These are phyloP conservation scores for Phalacrocorax aristotelis DNA, from an alignment of 2,113 vertebrate genomes.

Conservation along the genomic window DNA sequence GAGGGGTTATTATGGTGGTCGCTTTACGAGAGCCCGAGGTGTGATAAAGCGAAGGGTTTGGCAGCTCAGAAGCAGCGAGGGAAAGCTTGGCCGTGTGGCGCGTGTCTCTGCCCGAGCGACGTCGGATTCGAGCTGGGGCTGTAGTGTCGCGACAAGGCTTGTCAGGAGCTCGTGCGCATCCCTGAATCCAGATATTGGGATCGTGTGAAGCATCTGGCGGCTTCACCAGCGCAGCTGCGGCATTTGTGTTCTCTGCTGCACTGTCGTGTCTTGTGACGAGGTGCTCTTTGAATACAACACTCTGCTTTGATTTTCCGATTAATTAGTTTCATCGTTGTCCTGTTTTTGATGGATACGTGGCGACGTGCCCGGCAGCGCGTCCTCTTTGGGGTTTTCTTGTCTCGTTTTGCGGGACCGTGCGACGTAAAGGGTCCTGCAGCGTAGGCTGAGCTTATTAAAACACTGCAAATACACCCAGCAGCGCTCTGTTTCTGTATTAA, in stretches of 20 bases:
- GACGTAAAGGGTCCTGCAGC: rapidly evolving
- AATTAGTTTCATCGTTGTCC: rapidly evolving
- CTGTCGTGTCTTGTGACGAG: not conserved
- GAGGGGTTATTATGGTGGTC: not conserved
- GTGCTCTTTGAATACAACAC: not conserved
- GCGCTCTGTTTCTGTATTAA: not conserved
- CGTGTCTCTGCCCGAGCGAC: not conserved
- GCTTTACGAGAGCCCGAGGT: not conserved
- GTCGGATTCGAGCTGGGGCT: rapidly evolving
- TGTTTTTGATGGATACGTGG: too few relatives aligned
- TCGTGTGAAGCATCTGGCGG: not conserved
- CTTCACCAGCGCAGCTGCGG: not conserved
- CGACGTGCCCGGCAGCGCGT: rapidly evolving
- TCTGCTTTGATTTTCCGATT: not conserved
- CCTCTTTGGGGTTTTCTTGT: too few relatives aligned
- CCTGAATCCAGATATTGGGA: not conserved
- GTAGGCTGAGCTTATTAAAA: not conserved
- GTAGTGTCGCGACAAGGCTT: not conserved
- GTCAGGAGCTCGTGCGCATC: not conserved
- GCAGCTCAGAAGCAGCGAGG: not conserved
- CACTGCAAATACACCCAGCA: not conserved
- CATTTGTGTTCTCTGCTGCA: not conserved
- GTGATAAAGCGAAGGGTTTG: not conserved
- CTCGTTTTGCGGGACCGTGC: not conserved
- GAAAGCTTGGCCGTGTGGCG: not conserved